These are phyloP conservation scores for Mus spretus DNA, from an alignment of 2,797 vertebrate species.

Conservation along the genomic window DNA sequence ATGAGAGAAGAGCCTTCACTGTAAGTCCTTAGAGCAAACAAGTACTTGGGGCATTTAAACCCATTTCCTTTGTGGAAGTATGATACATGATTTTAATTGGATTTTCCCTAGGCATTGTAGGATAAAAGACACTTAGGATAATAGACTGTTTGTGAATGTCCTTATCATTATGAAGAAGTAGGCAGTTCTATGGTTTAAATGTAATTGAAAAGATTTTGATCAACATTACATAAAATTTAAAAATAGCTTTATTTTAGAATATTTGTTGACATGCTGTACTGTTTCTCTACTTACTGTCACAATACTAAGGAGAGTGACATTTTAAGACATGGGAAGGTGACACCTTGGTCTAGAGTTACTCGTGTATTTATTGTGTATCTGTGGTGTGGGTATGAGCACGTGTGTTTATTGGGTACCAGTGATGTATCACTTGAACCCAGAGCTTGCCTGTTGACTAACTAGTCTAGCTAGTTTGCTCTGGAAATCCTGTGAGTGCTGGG, in stretches of 20 bases:
- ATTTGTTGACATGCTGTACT: background rate
- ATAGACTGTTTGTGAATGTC: slow-evolving; percentile 23
- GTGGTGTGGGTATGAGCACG: background rate
- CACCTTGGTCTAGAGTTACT: background rate
- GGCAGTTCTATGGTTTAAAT: slow-evolving; percentile 28
- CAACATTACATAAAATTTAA: slow-evolving; percentile 51
- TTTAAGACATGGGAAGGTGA: background rate
- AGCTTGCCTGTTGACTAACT: background rate
- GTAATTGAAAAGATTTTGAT: slow-evolving; percentile 41
- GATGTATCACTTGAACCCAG: background rate
- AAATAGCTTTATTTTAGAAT: slow-evolving; percentile 14
- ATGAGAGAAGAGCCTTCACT: slow-evolving; percentile 24
- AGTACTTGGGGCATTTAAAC: background rate
- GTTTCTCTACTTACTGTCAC: background rate
- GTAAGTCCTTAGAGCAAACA: background rate
- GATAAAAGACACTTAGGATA: slow-evolving; percentile 28
- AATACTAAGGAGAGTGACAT: background rate
- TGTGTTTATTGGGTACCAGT: background rate
- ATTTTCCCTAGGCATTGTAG: background rate
- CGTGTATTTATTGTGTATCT: background rate
- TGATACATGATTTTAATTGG: background rate
- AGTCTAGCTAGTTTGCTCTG: background rate
- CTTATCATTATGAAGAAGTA: slow-evolving; percentile 1
- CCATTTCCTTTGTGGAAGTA: background rate
- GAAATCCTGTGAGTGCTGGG: background rate